Evolutionary conservation across 1,140 invertebrate genomes (phyloP), one percentile per base, ranked within the genome.

Genomic region (Hirudo medicinalis): DNA sequence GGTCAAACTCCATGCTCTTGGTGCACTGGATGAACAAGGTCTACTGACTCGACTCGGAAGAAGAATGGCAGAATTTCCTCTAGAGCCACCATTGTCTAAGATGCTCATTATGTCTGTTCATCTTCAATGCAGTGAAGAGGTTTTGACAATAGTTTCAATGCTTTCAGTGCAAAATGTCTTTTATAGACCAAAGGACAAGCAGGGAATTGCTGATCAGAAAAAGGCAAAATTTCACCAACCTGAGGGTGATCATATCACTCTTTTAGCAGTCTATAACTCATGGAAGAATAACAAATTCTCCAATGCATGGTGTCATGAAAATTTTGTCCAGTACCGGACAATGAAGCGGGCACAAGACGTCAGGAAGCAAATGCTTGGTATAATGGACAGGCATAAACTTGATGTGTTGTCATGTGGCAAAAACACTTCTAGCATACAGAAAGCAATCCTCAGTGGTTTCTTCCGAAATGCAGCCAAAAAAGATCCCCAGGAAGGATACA

Each of bases 281-380:
- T 99, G 97, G 97, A 93, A 93, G 79, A 97, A 97, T 78, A 97
- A 98, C 81, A 97, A 98, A 80, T 98, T 97, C 82, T 95, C 92
- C 0, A 96, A 94, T 80, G 92, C 94, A 0, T 99, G 96, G 97
- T 99, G 96, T 81, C 97, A 96, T 79, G 96, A 99, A 80, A 99
- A 99, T 83, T 99, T 99, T 83, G 92, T 99, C 11, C 97, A 99
- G 84, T 93, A 95, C 43, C 83, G 96, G 29, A 98, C 94, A 0
- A 81, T 99, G 49, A 98, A 98, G 82, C 84, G 95, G 70, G 93
- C 96, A 0, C 95, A 99, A 82, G 97, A 99, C 84, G 94, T 99
- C 0, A 85, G 96, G 11, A 99, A 99, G 84, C 97, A 99, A 81
- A 83, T 99, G 74, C 82, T 99, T 0, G 94, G 94, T 5, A 97